Percentiles rank a stretch among this genome's conserved stretches.
phyloP scores from a whole-genome alignment of 2,888 invertebrate species.

The Apamea crenata region DNA sequence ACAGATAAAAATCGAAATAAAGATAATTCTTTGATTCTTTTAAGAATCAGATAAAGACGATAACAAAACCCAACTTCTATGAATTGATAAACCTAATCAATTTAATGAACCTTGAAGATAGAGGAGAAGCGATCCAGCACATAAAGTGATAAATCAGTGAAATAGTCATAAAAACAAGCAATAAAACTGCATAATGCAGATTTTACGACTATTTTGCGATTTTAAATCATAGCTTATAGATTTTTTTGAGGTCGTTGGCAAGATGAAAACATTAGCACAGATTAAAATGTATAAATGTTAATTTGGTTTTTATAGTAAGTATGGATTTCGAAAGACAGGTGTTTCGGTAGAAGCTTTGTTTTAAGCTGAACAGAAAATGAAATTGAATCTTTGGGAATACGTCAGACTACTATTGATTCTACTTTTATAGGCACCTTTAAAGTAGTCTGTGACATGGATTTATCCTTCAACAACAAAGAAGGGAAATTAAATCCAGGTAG shows the following conservation, averaged over 20 bases:
- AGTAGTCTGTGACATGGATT: neutral
- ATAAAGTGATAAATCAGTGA: slow-evolving; percentile 29
- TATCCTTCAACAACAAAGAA: neutral
- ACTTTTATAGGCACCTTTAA: neutral
- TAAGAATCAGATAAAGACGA: slow-evolving; percentile 41
- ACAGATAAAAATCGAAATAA: slow-evolving; percentile 24
- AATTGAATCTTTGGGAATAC: slow-evolving; percentile 6
- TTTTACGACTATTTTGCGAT: slow-evolving; percentile 38
- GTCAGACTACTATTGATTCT: neutral
- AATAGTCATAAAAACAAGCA: slow-evolving; percentile 40
- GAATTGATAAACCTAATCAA: slow-evolving; percentile 60
- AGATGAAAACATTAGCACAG: slow-evolving; percentile 30
- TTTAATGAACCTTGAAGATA: slow-evolving; percentile 43
- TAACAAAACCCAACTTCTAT: slow-evolving; percentile 44
- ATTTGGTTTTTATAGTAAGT: slow-evolving; percentile 23
- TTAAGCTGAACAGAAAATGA: slow-evolving; percentile 4
- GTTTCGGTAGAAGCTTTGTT: slow-evolving; percentile 5
- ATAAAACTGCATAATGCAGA: slow-evolving; percentile 30
- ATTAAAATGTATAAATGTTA: slow-evolving; percentile 17
- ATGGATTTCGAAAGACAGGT: slow-evolving; percentile 46
- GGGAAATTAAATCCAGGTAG: neutral
- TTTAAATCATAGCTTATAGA: slow-evolving; percentile 36
- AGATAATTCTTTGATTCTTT: slow-evolving; percentile 29
- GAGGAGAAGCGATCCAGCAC: slow-evolving; percentile 25
- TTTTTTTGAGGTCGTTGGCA: slow-evolving; percentile 46